Evolutionary conservation across 2,113 vertebrate genomes (phyloP).

Genomic region (Tor tambroides): DNA sequence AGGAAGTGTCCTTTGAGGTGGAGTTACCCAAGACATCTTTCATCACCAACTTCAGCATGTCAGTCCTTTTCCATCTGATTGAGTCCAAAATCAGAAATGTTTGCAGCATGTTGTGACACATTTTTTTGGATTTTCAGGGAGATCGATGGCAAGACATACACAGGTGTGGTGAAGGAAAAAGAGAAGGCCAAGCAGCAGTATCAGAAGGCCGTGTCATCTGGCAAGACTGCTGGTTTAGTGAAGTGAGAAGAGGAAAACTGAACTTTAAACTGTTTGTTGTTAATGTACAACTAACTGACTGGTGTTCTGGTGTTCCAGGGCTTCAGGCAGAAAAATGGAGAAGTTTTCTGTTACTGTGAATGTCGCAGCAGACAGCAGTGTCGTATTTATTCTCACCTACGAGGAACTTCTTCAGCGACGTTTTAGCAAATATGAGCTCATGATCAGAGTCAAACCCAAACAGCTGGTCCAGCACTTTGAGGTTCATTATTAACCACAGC

Average conservation of each 20-base stretch:
- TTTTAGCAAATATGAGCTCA: conserved; percentile 85
- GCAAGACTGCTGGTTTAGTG: conserved; percentile 89
- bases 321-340: conserved; percentile 91
- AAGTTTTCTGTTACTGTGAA: conserved; percentile 90
- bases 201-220: conserved; percentile 84
- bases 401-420: conserved; percentile 90
- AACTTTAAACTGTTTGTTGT: neutral
- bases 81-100: neutral
- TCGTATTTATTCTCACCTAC: conserved; percentile 84
- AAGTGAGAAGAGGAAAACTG: conserved; percentile 74
- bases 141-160: conserved; percentile 80
- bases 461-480: conserved; percentile 84
- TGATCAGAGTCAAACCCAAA: conserved; percentile 87
- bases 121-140: conserved; percentile 74
- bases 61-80: conserved; percentile 57
- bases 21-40: conserved; percentile 94
- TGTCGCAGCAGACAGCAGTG: conserved; percentile 80
- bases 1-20: conserved; percentile 88
- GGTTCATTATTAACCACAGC: conserved; percentile 56
- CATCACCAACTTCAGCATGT: conserved; percentile 97
- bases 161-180: conserved; percentile 89
- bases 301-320: conserved; percentile 70
- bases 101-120: neutral
- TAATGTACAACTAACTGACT: neutral
- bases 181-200: conserved; percentile 88